phyloP scores from a whole-genome alignment of 1,140 invertebrate species.

The Drosophila sproati region DNA sequence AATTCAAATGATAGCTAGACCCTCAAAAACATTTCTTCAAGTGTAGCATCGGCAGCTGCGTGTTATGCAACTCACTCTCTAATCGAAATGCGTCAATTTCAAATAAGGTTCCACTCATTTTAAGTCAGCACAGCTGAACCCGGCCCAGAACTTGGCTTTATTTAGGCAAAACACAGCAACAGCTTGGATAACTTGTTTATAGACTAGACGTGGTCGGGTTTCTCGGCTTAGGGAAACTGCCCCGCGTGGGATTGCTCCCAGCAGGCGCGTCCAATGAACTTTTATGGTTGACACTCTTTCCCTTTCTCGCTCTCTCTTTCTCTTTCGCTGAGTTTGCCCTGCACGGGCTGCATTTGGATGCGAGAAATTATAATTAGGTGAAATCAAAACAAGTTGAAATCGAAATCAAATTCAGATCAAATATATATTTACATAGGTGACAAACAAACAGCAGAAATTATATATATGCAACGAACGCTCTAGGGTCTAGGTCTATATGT shows the following conservation, averaged over 20 bases:
- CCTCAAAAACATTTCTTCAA: too few relatives aligned
- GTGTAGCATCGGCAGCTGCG: constrained; percentile 8
- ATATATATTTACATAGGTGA: constrained; percentile 8
- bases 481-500: constrained; percentile 17
- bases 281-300: constrained; percentile 13
- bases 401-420: background rate
- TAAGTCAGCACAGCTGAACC: constrained; percentile 15
- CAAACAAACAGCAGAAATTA: background rate
- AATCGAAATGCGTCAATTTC: constrained; percentile 67
- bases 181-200: constrained; percentile 24
- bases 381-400: constrained; percentile 3
- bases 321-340: background rate
- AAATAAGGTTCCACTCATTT: constrained; percentile 51
- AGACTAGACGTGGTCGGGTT: background rate
- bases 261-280: constrained; percentile 32
- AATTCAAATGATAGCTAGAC: too few relatives aligned
- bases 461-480: constrained; percentile 13
- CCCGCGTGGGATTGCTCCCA: constrained; percentile 23
- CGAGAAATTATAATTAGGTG: constrained; percentile 3
- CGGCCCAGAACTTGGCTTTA: constrained; percentile 59
- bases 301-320: background rate
- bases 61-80: constrained; percentile 71
- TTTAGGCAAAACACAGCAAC: constrained; percentile 26
- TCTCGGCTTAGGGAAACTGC: background rate
- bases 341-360: background rate